Conservation (phyloP, 2,113 vertebrate species). For the Cryptotis parvus region DNA sequence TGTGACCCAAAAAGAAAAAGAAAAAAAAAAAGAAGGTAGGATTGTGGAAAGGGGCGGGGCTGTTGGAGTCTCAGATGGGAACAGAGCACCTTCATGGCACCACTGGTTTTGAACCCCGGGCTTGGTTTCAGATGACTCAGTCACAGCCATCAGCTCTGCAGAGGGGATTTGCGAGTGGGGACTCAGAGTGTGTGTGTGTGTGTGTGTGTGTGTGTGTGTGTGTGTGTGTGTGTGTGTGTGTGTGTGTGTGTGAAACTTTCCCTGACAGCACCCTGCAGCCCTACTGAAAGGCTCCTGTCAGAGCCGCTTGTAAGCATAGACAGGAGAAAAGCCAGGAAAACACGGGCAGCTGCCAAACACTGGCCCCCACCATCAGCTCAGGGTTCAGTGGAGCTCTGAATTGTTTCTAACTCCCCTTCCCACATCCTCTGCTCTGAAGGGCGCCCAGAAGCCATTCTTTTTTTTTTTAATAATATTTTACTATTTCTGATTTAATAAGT, state of each 20-base stretch:
- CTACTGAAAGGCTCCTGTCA: slow-evolving; percentile 80
- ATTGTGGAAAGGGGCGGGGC: slow-evolving; percentile 20
- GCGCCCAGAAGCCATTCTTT: neutral
- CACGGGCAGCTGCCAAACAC: slow-evolving; percentile 68
- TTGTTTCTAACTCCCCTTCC: slow-evolving; percentile 80
- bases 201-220: no score
- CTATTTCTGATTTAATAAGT: no score
- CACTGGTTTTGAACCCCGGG: slow-evolving; percentile 83
- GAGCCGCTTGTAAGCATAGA: slow-evolving; percentile 70
- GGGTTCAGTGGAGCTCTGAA: slow-evolving; percentile 76
- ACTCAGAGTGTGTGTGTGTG: no score
- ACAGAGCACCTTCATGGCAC: slow-evolving; percentile 83
- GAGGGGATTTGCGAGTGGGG: slow-evolving; percentile 79
- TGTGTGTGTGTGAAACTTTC: no score
- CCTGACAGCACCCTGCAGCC: slow-evolving; percentile 7
- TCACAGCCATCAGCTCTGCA: slow-evolving; percentile 71
- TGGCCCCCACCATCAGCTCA: slow-evolving; percentile 67
- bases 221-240: no score
- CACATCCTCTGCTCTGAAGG: slow-evolving; percentile 41
- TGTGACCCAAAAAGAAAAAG: no score
- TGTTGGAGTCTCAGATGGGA: slow-evolving; percentile 72
- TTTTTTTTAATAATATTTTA: neutral
- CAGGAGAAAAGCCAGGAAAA: slow-evolving; percentile 69
- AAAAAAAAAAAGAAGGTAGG: slow-evolving; percentile 64
- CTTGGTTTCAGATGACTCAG: slow-evolving; percentile 84